phyloP scores from a whole-genome alignment of 2,113 vertebrate genomes.

The Ia io region DNA sequence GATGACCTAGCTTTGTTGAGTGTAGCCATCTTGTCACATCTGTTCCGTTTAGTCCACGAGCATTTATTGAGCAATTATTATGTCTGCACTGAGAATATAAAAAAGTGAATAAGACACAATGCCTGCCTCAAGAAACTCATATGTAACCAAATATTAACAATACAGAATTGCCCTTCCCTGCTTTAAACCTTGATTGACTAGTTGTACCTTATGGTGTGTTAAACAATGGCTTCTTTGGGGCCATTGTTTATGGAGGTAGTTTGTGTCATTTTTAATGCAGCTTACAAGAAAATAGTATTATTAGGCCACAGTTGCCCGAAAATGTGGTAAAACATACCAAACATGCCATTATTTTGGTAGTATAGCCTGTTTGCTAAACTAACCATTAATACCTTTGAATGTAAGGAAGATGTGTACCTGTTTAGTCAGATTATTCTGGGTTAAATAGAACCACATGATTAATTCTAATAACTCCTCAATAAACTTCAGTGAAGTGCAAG shows the following conservation, averaged over 20 bases:
- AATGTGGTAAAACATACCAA: conserved; percentile 23
- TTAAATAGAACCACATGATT: not conserved
- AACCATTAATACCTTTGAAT: conserved; percentile 30
- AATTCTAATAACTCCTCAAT: not conserved
- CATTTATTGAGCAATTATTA: conserved; percentile 8
- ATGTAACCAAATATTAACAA: not conserved
- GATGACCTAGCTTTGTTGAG: not conserved
- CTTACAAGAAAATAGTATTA: not conserved
- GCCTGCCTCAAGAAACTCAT: not conserved
- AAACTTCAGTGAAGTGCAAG: not conserved
- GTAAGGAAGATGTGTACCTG: conserved; percentile 23
- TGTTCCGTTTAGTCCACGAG: not conserved
- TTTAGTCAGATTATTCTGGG: not conserved
- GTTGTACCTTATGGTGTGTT: not conserved
- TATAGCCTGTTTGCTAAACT: not conserved
- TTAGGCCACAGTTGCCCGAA: not conserved
- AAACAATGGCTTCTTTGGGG: not conserved
- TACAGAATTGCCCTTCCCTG: not conserved
- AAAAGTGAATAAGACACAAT: not conserved
- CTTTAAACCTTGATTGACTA: not conserved
- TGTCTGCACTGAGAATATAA: not conserved
- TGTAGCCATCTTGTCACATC: not conserved
- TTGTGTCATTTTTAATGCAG: not conserved
- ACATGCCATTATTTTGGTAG: conserved; percentile 30
- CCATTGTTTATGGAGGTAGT: not conserved